These are phyloP conservation scores for Sinonovacula constricta DNA, from an alignment of 1,140 invertebrate species.

Conservation along the genomic window DNA sequence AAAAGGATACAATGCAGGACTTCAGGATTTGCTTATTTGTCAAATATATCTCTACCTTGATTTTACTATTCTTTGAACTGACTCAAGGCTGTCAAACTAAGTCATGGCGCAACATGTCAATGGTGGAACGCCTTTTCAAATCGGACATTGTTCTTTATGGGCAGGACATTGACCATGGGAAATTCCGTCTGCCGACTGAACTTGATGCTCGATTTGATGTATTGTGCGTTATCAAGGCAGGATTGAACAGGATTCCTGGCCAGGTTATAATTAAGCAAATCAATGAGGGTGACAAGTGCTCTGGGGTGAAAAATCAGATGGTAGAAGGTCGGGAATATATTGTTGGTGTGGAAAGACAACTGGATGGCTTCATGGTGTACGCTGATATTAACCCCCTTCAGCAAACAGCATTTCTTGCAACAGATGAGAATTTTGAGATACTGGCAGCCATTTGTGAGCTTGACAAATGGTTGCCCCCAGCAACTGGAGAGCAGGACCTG, in stretches of 20 bases:
- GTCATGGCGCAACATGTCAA: slow-evolving; percentile 34
- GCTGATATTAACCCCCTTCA: slow-evolving; percentile 27
- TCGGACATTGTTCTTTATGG: slow-evolving; percentile 47
- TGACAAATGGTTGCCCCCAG: slow-evolving; percentile 23
- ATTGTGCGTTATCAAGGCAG: slow-evolving; percentile 39
- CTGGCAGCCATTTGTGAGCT: slow-evolving; percentile 31
- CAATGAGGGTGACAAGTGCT: slow-evolving; percentile 1
- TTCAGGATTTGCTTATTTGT: too few species aligned
- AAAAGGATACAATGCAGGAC: too few species aligned
- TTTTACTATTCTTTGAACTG: too few species aligned
- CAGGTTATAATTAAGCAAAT: slow-evolving; percentile 41
- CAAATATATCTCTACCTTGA: too few species aligned
- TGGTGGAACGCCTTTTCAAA: slow-evolving; percentile 34
- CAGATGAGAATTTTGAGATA: slow-evolving; percentile 31
- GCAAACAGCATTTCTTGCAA: slow-evolving; percentile 32
- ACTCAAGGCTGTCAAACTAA: too few species aligned
- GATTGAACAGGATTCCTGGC: slow-evolving; percentile 12
- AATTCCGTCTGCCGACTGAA: slow-evolving; percentile 20
- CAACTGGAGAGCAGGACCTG: slow-evolving; percentile 3
- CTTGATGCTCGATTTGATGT: slow-evolving; percentile 38
- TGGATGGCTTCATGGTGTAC: slow-evolving; percentile 38
- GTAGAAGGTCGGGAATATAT: slow-evolving; percentile 18
- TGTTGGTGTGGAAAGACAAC: slow-evolving; percentile 10
- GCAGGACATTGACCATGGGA: slow-evolving; percentile 20
- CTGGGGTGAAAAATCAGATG: slow-evolving; percentile 19